Evolutionary conservation across 2,797 vertebrate species (phyloP).

Genomic region (Leucoraja ocellata): DNA sequence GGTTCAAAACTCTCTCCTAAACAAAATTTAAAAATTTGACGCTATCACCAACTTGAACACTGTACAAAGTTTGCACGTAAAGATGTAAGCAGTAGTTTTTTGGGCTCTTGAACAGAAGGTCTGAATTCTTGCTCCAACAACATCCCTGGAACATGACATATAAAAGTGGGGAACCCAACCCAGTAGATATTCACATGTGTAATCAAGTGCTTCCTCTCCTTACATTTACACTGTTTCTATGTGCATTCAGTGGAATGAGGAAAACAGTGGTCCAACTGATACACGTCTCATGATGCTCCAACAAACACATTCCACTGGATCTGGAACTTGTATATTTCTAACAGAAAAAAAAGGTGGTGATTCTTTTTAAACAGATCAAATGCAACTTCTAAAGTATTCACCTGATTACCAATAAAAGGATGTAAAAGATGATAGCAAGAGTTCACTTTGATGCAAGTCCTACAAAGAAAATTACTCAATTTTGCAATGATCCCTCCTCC

Average conservation of each 20-base stretch:
- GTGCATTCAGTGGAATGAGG: not conserved
- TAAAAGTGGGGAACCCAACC: not conserved
- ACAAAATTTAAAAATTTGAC: not conserved
- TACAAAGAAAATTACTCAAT: not conserved
- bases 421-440: not conserved
- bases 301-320: not conserved
- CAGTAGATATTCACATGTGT: not conserved
- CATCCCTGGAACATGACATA: not conserved
- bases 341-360: not conserved
- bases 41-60: not conserved
- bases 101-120: not conserved
- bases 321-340: not conserved
- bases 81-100: not conserved
- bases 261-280: not conserved
- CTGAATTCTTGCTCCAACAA: not conserved
- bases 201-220: not conserved
- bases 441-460: not conserved
- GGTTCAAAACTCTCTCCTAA: not conserved
- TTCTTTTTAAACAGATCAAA: not conserved
- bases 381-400: not conserved
- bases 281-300: not conserved
- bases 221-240: not conserved
- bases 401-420: not conserved
- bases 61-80: not conserved
- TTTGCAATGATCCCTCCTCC: not conserved